These are phyloP conservation scores for Eumeta japonica DNA, from an alignment of 1,140 invertebrate genomes.

Conservation along the genomic window DNA sequence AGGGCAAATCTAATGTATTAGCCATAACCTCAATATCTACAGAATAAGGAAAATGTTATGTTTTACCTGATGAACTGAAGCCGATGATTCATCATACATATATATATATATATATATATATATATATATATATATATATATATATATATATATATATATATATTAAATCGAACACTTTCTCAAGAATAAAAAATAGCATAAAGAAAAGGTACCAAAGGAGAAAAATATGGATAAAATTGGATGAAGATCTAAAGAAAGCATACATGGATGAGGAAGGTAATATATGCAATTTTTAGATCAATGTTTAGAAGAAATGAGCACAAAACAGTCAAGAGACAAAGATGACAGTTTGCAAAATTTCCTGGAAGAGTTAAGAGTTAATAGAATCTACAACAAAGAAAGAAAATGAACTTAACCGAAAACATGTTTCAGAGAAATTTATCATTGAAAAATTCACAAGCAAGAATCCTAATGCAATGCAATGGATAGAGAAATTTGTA, in stretches of 20 bases:
- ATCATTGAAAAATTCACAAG: constrained; percentile 3
- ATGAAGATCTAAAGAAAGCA: constrained; percentile 12
- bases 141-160: too few species aligned
- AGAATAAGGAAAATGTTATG: too few species aligned
- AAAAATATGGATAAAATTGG: constrained; percentile 17
- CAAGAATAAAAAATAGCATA: constrained; percentile 16
- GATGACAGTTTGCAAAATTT: constrained; percentile 1
- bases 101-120: too few species aligned
- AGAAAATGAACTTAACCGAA: background rate
- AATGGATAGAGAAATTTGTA: constrained; percentile 2
- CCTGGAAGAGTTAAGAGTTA: constrained; percentile 15
- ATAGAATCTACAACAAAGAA: background rate
- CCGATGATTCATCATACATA: too few species aligned
- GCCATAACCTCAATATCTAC: too few species aligned
- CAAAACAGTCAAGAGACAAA: constrained; percentile 10
- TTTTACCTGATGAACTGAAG: too few species aligned
- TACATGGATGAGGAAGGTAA: constrained; percentile 16
- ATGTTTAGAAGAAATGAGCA: constrained; percentile 13
- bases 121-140: too few species aligned
- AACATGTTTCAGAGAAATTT: constrained; percentile 4
- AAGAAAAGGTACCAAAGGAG: constrained; percentile 16
- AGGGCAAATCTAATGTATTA: too few species aligned
- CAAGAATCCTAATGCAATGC: constrained; percentile 2
- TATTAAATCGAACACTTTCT: constrained; percentile 10
- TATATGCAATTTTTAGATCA: constrained; percentile 16